Evolutionary conservation across 2,888 invertebrate genomes (phyloP), one percentile per base, ranked within the genome.

Genomic region (Hirtodrosophila cameraria): DNA sequence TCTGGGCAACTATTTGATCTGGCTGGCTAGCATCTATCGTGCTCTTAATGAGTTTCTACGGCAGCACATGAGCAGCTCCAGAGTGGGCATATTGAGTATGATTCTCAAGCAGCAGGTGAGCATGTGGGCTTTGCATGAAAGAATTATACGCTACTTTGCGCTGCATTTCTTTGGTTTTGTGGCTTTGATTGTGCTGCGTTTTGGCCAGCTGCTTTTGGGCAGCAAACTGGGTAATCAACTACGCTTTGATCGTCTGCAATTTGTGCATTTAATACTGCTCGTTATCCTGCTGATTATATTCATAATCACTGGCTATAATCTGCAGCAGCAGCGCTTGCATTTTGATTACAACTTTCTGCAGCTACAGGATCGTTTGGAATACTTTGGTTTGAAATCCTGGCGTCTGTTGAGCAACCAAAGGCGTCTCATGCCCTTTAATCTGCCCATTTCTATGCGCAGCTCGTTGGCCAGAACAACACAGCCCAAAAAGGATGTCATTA

Each of bases 21-120:
- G 77, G 81, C 48, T 77, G 38, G 55, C 55, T 11, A 68, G 81
- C 52, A 61, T 83, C 12, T 77, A 74, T 25, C 60, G 79, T 0
- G 64, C 77, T 0, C 16, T 81, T 1, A 74, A 71, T 8, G 30
- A 8, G 5, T 80, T 80, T 3, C 42, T 79, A 1, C 16, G 1
- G 1, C 33, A 23, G n/a, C 74, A 75, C 13, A 54, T 82, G 69
- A n/a, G 9, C 30, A 46, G 62, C 57, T 42, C 50, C 8, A 35
- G 16, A 0, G 2, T 79, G 23, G 38, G 35, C 5, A 45, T 45
- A 1, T 3, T 83, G 12, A 57, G 33, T 4, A 42, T 42, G 0
- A 20, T 80, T 0, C 18, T 83, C 1, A 25, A 28, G 0, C 64
- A 71, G 35, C 63, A 82, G 33, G 3, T 13, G 2, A 18, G 7